A percentile compares a stretch with the other conserved stretches of the same genome.
Conservation (phyloP, 2,797 vertebrate species). For the Fratercula arctica region DNA sequence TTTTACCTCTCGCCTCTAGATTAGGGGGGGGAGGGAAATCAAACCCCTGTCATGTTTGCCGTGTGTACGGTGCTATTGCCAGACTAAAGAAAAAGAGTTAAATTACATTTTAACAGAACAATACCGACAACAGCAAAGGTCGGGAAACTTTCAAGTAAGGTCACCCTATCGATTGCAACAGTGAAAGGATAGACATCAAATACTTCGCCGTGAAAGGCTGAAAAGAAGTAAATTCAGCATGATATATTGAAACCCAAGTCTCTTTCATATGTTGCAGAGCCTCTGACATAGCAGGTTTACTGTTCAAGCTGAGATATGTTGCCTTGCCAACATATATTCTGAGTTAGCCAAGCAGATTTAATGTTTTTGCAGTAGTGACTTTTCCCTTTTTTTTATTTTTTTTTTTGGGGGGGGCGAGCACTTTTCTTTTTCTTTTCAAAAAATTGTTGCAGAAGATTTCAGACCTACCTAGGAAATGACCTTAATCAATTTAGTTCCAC, state of each 20-base stretch:
- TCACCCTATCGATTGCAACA: constrained; percentile 45
- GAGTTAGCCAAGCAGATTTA: constrained; percentile 80
- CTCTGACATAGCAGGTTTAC: constrained; percentile 61
- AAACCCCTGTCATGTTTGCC: neutral
- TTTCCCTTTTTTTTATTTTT: neutral
- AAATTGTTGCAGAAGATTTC: constrained; percentile 61
- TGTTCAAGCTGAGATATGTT: constrained; percentile 68
- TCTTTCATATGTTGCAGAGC: constrained; percentile 65
- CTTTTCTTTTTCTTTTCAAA: constrained; percentile 44
- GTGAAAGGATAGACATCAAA: constrained; percentile 71
- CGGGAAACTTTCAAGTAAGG: constrained; percentile 26
- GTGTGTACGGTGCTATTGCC: constrained; percentile 49
- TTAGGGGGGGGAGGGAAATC: neutral
- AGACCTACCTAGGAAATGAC: constrained; percentile 75
- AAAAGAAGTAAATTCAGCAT: constrained; percentile 73
- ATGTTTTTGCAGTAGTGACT: constrained; percentile 65
- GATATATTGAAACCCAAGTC: constrained; percentile 47
- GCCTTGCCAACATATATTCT: constrained; percentile 79
- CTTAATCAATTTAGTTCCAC: constrained; percentile 79
- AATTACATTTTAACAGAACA: constrained; percentile 20
- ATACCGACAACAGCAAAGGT: constrained; percentile 41
- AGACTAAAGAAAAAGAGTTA: constrained; percentile 54
- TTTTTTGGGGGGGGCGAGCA: too few relatives aligned
- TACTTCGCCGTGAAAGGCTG: constrained; percentile 57
- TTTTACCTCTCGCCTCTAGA: constrained; percentile 25